Evolutionary conservation across 2,797 vertebrate species (phyloP), one percentile per base, ranked within the genome.

Genomic region (Alosa sapidissima): DNA sequence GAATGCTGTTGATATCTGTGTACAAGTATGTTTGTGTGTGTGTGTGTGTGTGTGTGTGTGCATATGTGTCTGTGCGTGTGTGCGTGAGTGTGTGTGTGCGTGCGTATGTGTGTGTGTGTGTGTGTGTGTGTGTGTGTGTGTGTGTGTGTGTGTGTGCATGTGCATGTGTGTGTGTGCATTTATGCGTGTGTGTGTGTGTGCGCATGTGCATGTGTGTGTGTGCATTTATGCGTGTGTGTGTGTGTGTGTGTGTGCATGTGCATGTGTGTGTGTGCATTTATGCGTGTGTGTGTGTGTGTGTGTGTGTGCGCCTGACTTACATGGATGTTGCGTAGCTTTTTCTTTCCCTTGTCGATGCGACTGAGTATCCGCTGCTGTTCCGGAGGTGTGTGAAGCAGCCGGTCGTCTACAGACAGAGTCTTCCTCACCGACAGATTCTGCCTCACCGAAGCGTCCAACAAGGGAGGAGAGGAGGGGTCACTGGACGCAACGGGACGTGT

Each of bases 381-480:
- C 86, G 92, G 90, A 75, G 88, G 91, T 81, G 90, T 92, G 91
- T 93, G 95, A 90, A 96, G 93, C 85, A 95, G 92, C 3, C 91
- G 7, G 82, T 95, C 95, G 85, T 96, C 95, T 28, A 93, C 93
- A 51, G 94, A 95, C 84, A 95, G 92, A 62, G 89, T 94, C 89
- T 96, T 97, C 93, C 94, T 96, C 13, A 75, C 68, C 0, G 33
- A 95, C 85, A 95, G 92, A 62, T 88, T 94, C 89, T 96, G 97
- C 93, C 94, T 96, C 28, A 36, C 65, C 9, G 3, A 60, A 92
- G 93, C 90, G 88, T 92, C 89, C 86, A 86, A 91, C 91, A 33
- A 65, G 21, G 62, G n/a, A 28, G 58, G 24, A 24, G 60, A 65
- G n/a, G 60, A 72, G 28, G 65, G 11, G 10, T 41, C 36, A 41